phyloP scores from a whole-genome alignment of 2,113 vertebrate species.

The Pelusios castaneus region DNA sequence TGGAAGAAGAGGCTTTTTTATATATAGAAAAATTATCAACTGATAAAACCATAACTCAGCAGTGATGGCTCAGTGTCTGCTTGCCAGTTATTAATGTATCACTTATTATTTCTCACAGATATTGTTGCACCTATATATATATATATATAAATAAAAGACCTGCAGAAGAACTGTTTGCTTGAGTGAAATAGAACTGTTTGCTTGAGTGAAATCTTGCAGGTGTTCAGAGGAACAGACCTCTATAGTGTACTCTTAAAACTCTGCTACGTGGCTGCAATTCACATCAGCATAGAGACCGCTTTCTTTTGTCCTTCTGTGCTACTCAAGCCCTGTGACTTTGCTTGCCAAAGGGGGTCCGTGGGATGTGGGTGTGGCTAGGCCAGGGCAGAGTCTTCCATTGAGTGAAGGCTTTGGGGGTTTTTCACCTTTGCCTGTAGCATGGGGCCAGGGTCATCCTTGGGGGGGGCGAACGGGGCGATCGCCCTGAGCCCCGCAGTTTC shows the following conservation, averaged over 20 bases:
- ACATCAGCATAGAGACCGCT: background rate
- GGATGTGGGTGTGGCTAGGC: background rate
- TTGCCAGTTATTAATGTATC: slow-evolving; percentile 3
- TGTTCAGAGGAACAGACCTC: background rate
- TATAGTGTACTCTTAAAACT: background rate
- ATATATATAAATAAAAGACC: background rate
- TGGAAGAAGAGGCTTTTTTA: slow-evolving; percentile 30
- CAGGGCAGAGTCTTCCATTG: background rate
- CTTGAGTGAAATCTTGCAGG: background rate
- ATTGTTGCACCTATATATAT: background rate
- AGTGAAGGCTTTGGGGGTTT: background rate
- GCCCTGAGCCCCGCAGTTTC: no score
- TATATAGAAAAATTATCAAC: slow-evolving; percentile 9
- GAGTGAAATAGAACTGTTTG: background rate
- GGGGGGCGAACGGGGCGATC: no score
- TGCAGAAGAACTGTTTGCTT: background rate
- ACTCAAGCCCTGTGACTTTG: background rate
- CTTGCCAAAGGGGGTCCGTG: background rate
- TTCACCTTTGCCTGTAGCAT: no score
- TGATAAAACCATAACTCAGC: slow-evolving; percentile 25
- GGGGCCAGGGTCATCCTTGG: no score
- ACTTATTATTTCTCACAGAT: background rate
- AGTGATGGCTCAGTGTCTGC: background rate
- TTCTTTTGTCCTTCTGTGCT: background rate
- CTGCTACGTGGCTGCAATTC: background rate